Evolutionary conservation across 2,888 invertebrate genomes (phyloP).

Genomic region (Leptura quadrifasciata): DNA sequence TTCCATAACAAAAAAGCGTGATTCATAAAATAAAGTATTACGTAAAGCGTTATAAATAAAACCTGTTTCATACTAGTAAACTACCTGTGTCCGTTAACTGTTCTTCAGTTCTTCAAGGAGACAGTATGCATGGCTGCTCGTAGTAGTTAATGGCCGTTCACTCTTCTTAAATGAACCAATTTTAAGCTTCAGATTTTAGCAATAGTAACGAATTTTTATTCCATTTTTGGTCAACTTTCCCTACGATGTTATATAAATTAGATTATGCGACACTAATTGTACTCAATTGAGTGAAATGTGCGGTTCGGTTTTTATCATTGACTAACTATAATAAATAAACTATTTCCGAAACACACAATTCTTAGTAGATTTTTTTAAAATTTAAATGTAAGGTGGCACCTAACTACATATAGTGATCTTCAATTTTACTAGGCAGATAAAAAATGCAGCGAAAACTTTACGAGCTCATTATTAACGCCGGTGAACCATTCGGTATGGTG

Average conservation of each 20-base stretch:
- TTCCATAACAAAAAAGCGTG: slow-evolving; percentile 2
- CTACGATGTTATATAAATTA: neutral
- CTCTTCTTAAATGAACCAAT: slow-evolving; percentile 3
- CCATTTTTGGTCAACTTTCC: neutral
- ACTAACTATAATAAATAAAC: no score
- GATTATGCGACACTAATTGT: neutral
- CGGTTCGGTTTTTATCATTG: no score
- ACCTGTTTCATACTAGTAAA: slow-evolving; percentile 18
- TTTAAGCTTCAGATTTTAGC: neutral
- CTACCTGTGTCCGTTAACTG: slow-evolving; percentile 4
- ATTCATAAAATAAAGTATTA: slow-evolving; percentile 16
- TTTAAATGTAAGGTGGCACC: no score
- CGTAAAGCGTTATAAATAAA: slow-evolving; percentile 22
- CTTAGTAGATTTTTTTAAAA: no score
- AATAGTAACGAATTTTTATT: neutral
- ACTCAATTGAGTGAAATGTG: neutral
- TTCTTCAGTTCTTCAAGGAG: slow-evolving; percentile 29
- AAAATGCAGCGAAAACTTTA: no score
- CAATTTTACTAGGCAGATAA: no score
- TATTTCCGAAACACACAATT: no score
- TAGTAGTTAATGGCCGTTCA: slow-evolving; percentile 14
- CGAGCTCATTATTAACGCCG: no score
- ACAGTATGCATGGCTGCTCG: slow-evolving; percentile 20
- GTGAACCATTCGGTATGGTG: no score
- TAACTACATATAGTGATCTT: no score